Conservation (phyloP, 2,888 invertebrate genomes). For the Pammene fasciana region DNA sequence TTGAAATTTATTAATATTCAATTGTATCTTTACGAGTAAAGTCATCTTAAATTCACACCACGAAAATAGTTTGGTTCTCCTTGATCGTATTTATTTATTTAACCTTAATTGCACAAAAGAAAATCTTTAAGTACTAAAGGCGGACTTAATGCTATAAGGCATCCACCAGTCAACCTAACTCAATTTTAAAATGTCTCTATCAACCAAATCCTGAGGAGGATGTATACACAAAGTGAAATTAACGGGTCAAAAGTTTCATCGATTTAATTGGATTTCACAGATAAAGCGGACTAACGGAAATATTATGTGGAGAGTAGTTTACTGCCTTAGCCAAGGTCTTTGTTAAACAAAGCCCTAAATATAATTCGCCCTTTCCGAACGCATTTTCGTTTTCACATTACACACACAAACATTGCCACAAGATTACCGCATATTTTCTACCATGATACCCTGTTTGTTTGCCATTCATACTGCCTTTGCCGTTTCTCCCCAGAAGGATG, state of each 20-base stretch:
- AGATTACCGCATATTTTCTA: constrained; percentile 10
- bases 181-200: constrained; percentile 8
- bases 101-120: no score
- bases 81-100: no score
- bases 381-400: neutral
- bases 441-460: constrained; percentile 17
- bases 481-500: constrained; percentile 28
- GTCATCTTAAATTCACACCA: no score
- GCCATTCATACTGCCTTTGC: constrained; percentile 32
- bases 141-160: no score
- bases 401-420: neutral
- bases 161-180: no score
- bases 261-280: constrained; percentile 26
- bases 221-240: constrained; percentile 23
- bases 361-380: neutral
- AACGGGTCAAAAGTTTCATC: constrained; percentile 31
- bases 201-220: constrained; percentile 11
- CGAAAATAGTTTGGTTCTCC: no score
- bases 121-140: no score
- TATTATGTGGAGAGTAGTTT: neutral
- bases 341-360: neutral
- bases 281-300: constrained; percentile 16
- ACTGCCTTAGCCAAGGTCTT: no score
- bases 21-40: no score
- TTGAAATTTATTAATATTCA: no score